These are phyloP conservation scores for Zenarchopterus dispar DNA, from an alignment of 2,797 vertebrate species.

Conservation along the genomic window DNA sequence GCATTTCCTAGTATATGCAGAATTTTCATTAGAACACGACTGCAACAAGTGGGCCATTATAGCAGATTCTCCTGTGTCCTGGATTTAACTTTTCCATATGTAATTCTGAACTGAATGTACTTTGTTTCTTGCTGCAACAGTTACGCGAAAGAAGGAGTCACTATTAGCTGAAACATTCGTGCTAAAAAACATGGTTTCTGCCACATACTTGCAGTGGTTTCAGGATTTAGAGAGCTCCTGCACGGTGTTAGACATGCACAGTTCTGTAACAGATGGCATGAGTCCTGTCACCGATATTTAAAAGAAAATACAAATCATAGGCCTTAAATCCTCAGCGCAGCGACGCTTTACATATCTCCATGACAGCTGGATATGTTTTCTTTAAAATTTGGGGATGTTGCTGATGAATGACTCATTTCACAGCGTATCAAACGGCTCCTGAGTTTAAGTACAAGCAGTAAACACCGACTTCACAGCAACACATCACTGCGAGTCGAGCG, in stretches of 20 bases:
- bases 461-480: conserved; percentile 9
- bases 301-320: conserved; percentile 46
- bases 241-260: conserved; percentile 25
- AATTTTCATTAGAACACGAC: too few relatives aligned
- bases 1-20: too few relatives aligned
- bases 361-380: conserved; percentile 43
- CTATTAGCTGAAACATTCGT: background rate
- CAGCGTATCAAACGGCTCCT: conserved; percentile 29
- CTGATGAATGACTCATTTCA: conserved; percentile 36
- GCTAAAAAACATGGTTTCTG: background rate
- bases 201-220: conserved; percentile 32
- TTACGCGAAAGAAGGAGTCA: background rate
- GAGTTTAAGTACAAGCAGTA: conserved; percentile 3
- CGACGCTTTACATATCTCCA: conserved; percentile 1
- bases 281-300: conserved; percentile 51
- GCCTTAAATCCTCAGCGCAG: conserved; percentile 26
- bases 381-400: conserved; percentile 14
- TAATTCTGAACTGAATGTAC: background rate
- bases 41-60: too few relatives aligned
- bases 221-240: conserved; percentile 23
- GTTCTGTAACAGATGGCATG: conserved; percentile 35
- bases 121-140: background rate
- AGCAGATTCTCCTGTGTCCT: too few relatives aligned
- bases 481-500: background rate
- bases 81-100: background rate